Base-by-base conservation (phyloP, 1,140 invertebrate genomes). In the Neuroterus valhalla region DNA sequence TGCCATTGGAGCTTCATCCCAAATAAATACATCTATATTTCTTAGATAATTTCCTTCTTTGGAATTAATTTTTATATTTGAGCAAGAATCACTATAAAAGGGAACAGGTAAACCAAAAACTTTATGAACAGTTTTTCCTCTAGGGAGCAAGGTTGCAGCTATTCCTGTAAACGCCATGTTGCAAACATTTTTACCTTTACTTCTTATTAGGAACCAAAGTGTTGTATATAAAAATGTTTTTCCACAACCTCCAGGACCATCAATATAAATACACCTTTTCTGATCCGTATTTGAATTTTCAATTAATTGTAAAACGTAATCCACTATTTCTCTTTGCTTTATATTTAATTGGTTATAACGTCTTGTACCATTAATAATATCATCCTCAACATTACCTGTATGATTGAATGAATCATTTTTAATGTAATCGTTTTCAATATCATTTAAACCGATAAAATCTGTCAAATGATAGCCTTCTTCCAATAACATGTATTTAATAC, bases 41-140 rank as follows among this genome's bases (percentile, higher is more conserved):
- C n/a, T n/a, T n/a, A n/a, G n/a, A n/a, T n/a, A n/a, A n/a, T n/a
- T n/a, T n/a, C n/a, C n/a, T n/a, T n/a, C n/a, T n/a, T 79, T 23
- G 10, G 66, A 68, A 11, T 87, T 68, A 88, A 90, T 50, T 87
- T 76, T 76, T 8, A 72, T 75, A 66, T 31, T 78, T 17, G 73
- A 66, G 4, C 70, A 43, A 15, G 79, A 72, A 48, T 68, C 70
- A 62, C 67, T 23, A 10, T 19, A 50, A 14, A 81, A 2, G 21
- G 23, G 38, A 31, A 76, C 74, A 72, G 77, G 71, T 31, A 76
- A 26, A 72, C 77, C 77, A 62, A 76, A 76, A 43, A 55, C 72
- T 70, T 72, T 78, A 68, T 78, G 74, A 55, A 69, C 15, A 4
- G 50, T 55, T 55, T 55, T 55, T 17, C 50, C 50, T 11, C 11